Base-by-base conservation (phyloP, 1,140 invertebrate species). In the Andrena cerasifolii region DNA sequence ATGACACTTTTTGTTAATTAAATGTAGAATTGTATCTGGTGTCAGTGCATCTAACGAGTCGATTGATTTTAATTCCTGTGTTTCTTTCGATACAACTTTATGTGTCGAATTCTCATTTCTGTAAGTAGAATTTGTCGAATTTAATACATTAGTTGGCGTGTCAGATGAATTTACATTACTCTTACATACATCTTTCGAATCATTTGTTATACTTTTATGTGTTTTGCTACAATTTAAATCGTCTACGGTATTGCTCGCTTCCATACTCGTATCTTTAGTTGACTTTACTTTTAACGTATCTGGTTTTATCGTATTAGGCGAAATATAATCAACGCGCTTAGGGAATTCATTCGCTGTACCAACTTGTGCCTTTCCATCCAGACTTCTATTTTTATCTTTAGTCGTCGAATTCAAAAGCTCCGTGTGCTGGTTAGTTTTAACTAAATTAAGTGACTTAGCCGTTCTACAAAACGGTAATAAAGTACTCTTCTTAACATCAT, bases 1-100 rank as follows among this genome's bases (percentile, higher is more conserved):
- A 75, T 91, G 89, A 65, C 82, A 86, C 21, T 90, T 87, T 7
- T 90, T 88, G 0, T 88, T 82, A 31, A 92, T 91, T 16, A 91
- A 75, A 71, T 90, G 87, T 10, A 92, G 75, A 51, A 92, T 86
- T 59, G 87, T 82, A 59, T 91, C 91, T 0, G 91, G 91, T 1
- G 90, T 87, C 26, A 92, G 6, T 0, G 89, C 80, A 45, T 91
- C 88, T 26, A 88, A 21, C 5, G 82, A 70, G 21, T 84, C 67
- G 14, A 75, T 18, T 2, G 80, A 72, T 53, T 84, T 84, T 26
- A 76, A 67, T 36, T 51, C 56, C 18, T 83, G 68, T 21, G 24
- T 28, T 18, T 80, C 62, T 33, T 66, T 73, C 1, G 63, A 24
- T 24, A 63, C 21, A 28, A 47, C 56, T 68, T 63, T 54, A n/a